Conservation (phyloP, 1,140 invertebrate species). For the Drosophila rhopaloa region DNA sequence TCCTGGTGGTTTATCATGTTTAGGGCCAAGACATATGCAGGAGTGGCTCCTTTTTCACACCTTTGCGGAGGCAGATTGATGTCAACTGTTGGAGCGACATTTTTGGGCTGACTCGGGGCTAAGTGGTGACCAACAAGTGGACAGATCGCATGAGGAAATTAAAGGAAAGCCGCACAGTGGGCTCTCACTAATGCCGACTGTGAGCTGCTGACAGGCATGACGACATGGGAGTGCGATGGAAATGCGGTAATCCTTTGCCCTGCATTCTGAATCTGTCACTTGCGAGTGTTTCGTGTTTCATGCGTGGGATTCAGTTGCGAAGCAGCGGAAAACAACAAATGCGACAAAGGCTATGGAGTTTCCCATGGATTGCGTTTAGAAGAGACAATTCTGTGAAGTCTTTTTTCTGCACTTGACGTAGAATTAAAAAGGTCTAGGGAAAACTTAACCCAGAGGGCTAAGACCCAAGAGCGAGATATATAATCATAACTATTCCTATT, state of each 20-base stretch:
- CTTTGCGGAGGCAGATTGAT: slow-evolving; percentile 29
- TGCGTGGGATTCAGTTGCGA: slow-evolving; percentile 7
- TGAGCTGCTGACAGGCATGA: slow-evolving; percentile 13
- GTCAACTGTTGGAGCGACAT: slow-evolving; percentile 39
- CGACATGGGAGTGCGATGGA: slow-evolving; percentile 27
- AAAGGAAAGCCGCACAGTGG: slow-evolving; percentile 24
- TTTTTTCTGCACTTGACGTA: not conserved
- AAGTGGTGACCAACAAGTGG: slow-evolving; percentile 52
- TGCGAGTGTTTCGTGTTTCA: slow-evolving; percentile 7
- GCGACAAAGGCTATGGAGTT: slow-evolving; percentile 1
- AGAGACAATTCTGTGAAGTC: not conserved
- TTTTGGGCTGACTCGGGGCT: slow-evolving; percentile 44
- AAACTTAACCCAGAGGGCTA: too few species aligned
- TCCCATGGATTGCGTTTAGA: not conserved
- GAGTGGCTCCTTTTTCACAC: slow-evolving; percentile 11
- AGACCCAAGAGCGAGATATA: too few species aligned
- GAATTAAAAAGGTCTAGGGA: not conserved
- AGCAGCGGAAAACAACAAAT: slow-evolving; percentile 16
- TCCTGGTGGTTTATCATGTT: slow-evolving; percentile 49
- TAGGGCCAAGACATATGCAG: slow-evolving; percentile 39
- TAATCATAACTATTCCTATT: too few species aligned
- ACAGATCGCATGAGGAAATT: slow-evolving; percentile 39
- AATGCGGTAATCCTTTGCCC: slow-evolving; percentile 36
- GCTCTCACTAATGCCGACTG: slow-evolving; percentile 15
- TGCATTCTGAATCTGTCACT: slow-evolving; percentile 31